Evolutionary conservation across 2,797 vertebrate genomes (phyloP).

Genomic region (Ispidina picta): DNA sequence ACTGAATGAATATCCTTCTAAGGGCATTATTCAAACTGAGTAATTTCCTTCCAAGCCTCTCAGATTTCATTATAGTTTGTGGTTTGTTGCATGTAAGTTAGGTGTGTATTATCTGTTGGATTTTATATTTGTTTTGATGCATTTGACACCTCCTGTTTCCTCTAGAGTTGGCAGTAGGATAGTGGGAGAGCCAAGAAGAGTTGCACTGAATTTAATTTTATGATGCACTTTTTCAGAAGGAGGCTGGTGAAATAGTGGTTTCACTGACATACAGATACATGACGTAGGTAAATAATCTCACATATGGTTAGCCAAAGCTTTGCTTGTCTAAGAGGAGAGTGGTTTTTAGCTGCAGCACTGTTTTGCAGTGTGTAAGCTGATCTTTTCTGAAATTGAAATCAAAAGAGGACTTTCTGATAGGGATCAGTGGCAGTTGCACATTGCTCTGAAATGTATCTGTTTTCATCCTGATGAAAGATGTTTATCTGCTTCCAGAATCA

Average conservation of each 20-base stretch:
- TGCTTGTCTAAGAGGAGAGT: not conserved
- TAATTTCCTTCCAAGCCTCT: not conserved
- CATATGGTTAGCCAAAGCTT: constrained; percentile 4
- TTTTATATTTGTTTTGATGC: not conserved
- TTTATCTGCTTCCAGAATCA: constrained; percentile 28
- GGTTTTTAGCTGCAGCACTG: not conserved
- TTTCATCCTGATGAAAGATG: constrained; percentile 5
- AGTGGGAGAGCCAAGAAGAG: not conserved
- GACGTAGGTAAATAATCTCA: constrained; percentile 22
- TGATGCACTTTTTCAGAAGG: not conserved
- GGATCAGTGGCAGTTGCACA: constrained; percentile 2
- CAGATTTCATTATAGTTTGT: not conserved
- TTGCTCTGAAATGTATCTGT: not conserved
- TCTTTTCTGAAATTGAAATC: constrained; percentile 34
- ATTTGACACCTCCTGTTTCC: not conserved
- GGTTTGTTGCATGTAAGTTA: not conserved
- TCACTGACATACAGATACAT: not conserved
- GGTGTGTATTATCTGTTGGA: not conserved
- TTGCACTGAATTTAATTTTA: not conserved
- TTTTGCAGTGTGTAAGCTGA: not conserved
- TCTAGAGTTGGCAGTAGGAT: not conserved
- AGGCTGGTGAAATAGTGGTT: not conserved
- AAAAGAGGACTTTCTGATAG: constrained; percentile 7
- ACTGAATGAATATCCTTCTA: not conserved
- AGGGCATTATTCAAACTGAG: not conserved